A percentile compares a stretch with the other conserved stretches of the same genome.
phyloP scores from a whole-genome alignment of 2,797 vertebrate genomes.

The Thamnophis elegans region DNA sequence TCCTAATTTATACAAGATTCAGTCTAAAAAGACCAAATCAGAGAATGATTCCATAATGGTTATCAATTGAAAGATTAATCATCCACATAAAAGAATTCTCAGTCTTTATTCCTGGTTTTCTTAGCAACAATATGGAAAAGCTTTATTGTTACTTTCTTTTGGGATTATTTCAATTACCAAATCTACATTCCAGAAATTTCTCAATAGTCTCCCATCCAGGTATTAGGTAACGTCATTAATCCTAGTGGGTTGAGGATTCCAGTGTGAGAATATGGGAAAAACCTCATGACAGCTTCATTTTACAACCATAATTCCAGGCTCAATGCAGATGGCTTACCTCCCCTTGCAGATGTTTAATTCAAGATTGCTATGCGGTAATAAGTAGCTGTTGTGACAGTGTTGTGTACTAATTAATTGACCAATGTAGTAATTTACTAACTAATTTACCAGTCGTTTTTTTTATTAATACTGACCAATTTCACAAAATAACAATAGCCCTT shows the following conservation, averaged over 20 bases:
- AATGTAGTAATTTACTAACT: not conserved
- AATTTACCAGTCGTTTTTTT: not conserved
- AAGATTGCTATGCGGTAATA: not conserved
- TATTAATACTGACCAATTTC: not conserved
- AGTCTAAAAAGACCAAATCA: not conserved
- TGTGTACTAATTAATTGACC: not conserved
- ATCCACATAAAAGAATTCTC: not conserved
- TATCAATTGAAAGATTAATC: not conserved
- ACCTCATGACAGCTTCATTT: not conserved
- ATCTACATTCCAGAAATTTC: not conserved
- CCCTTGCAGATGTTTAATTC: not conserved
- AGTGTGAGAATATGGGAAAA: too few species aligned
- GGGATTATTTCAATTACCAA: not conserved
- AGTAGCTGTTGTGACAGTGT: not conserved
- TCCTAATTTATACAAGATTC: not conserved
- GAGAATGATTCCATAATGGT: not conserved
- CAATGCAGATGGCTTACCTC: not conserved
- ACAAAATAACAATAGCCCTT: not conserved
- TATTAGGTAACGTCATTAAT: too few species aligned
- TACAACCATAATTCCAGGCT: not conserved
- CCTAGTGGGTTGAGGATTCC: too few species aligned
- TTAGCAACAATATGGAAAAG: not conserved
- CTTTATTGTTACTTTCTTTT: not conserved
- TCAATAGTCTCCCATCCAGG: not conserved
- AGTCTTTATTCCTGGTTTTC: not conserved